Evolutionary conservation across 2,797 vertebrate species (phyloP), one percentile per base, ranked within the genome.

Genomic region (Anguilla megastoma): DNA sequence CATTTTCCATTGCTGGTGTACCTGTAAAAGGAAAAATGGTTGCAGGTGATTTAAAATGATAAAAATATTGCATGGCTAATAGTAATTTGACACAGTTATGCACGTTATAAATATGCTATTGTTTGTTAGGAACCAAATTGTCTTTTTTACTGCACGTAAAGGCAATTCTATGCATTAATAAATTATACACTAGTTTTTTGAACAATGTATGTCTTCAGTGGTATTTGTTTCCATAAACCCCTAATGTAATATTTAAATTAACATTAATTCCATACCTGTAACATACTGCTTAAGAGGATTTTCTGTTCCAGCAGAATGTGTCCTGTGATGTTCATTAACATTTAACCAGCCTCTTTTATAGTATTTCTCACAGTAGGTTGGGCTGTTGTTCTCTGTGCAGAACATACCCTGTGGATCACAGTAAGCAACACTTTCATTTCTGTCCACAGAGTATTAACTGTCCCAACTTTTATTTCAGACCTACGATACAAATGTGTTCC

Each of bases 1-100:
- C n/a, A 30, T 85, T 85, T 48, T 58, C 58, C 84, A 85, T 85
- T 27, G 83, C 80, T 69, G 63, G 24, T 69, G 12, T 69, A 69
- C 9, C 63, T 69, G 63, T 27, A 69, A n/a, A 69, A 69, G 21
- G 0, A 69, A 69, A 69, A 58, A 16, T 58, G 16, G 56, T 58
- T 58, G 56, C 56, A 58, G 12, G 14, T 58, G 14, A 58, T 58
- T 58, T 58, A 16, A 45, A 12, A 54, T 54, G 9, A 54, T 1
- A 14, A 54, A 54, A 54, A 58, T 58, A 58, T 58, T 16, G 14
- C 56, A 58, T 56, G 12, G 54, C 10, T 58, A 58, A 58, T 58
- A 58, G 16, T 58, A 58, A 16, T 14, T 18, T 16, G 56, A 58
- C 2, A 12, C 14, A 52, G 50, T 52, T 8, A 12, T 56, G 14